Evolutionary conservation across 2,888 invertebrate genomes (phyloP), one percentile per base, ranked within the genome.

Genomic region (Pyrochroa serraticornis): DNA sequence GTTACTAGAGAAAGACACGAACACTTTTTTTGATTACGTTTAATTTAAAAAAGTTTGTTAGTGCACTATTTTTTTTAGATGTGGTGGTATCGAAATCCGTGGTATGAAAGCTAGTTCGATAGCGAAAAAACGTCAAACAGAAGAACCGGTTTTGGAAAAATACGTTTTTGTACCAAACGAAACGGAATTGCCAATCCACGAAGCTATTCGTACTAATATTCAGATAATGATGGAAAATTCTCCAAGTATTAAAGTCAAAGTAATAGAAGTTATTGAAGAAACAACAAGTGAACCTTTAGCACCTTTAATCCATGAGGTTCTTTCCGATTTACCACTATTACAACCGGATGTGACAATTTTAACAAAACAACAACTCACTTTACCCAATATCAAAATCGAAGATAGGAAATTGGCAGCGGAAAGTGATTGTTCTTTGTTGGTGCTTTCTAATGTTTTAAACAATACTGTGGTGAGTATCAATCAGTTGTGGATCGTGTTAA

Each of bases 91-190:
- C 0, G 89, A 91, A 78, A 81, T 94, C 5, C 83, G 87, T 48
- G 93, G 92, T 2, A 80, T 93, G 0, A 86, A 89, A 65, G 91
- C 91, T 0, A 90, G 87, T 53, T 84, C 89, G 0, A 92, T 94
- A 34, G 84, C 90, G 0, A 83, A 87, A 64, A 84, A 85, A 42
- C 81, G 86, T 58, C 86, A 87, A 10, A 84, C 89, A 14, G 87
- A 87, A 8, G 82, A 87, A n/a, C 92, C 93, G 1, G 87, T 91
- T 0, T 77, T 93, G 12, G 93, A 94, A 76, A 86, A 85, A 74
- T 89, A 89, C 72, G 81, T 82, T 58, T 93, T 93, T 71, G 74
- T 92, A 6, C 85, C 92, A 0, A 87, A 90, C 76, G 60, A 67
- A 34, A 56, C 66, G 0, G 33, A 53, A n/a, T 52, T 77, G 6